Base-by-base conservation (phyloP, 2,113 vertebrate species). In the Thamnophis sirtalis region DNA sequence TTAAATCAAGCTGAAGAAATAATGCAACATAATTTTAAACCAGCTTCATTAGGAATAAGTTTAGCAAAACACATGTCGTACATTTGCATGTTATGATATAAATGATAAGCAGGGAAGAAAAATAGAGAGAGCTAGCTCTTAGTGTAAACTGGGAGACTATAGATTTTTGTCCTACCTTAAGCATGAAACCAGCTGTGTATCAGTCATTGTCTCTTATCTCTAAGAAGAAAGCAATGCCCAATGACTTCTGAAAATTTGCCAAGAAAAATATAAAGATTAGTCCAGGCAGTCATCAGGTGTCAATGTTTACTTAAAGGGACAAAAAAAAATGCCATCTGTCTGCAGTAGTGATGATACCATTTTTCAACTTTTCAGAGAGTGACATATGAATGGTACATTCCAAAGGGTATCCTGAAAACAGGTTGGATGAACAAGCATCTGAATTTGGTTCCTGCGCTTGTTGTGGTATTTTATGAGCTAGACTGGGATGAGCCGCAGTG, bases 341-440 rank as follows among this genome's bases (percentile, higher is more conserved):
- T 43, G 7, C 3, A 80, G 7, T 9, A 43, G 0, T 92, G 8
- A 85, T 0, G 8, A 1, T 85, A 51, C 1, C 28, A 94, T 68
- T 10, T 8, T 93, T 86, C 91, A 93, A 43, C 50, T 26, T 94
- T 96, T 90, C 96, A 99, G 99, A 98, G 99, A 88, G 99, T 99
- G 0, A 99, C 99, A 0, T 99, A 99, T 48, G 99, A 99, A 53
- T 99, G 99, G 99, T 99, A 99, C 97, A 99, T 99, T 94, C 99
- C 99, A 3, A 99, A 99, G 97, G 99, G 99, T 55, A 99, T 99
- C 91, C 96, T 99, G 93, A 99, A 99, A 97, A 99, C 99, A 0
- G 98, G 99, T 11, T 99, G 99, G 99, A 99, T 99, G 99, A 99
- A 99, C 92, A 99, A 99, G 92, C 99, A 99, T 90, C 97, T 99